Base-by-base conservation (phyloP, 2,113 vertebrate genomes). In the Onychorhynchus coronatus region DNA sequence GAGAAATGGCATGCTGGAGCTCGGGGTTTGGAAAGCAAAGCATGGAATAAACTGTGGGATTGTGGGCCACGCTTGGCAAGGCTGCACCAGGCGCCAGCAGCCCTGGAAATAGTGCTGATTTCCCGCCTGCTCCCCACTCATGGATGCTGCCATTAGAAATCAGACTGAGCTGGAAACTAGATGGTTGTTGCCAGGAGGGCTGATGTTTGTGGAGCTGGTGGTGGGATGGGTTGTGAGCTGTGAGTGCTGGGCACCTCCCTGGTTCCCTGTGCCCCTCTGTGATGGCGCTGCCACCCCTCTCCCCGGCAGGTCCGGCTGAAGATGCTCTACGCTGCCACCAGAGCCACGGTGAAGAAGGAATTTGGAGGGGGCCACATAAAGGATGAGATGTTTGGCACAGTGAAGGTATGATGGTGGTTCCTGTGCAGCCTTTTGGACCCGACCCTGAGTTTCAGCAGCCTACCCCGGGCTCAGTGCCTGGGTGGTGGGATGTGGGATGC, bases 271-370 rank as follows among this genome's bases (percentile, higher is more conserved):
- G 47, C 4, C 68, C 30, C 66, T 19, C 42, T 68, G 74, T 96
- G 59, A 89, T n/a, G 1, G 3, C 3, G 1, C 14, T 66, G 41
- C 14, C 2, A 1, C 30, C n/a, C 75, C 56, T 53, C 17, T 91
- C 50, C 68, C 10, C 1, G 3, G 6, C 89, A 99, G 99, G 99
- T 99, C 81, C 99, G 99, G 96, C 98, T 99, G 98, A 99, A 99
- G 98, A 99, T 99, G 99, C 97, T 99, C n/a, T 99, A 99, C 0
- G 99, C 99, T 11, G 99, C 99, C 28, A 99, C 99, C 6, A 98
- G 99, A 91, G 99, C 99, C 42, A 99, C 99, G 0, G 98, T 99
- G 95, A 99, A 99, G 98, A 99, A 99, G 95, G 99, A 99, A 96
- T 99, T 99, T 93, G 99, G 99, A 0, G 99, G 99, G 11, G 99